Conservation (phyloP, 2,888 invertebrate species). For the Protodeltote pygarga region DNA sequence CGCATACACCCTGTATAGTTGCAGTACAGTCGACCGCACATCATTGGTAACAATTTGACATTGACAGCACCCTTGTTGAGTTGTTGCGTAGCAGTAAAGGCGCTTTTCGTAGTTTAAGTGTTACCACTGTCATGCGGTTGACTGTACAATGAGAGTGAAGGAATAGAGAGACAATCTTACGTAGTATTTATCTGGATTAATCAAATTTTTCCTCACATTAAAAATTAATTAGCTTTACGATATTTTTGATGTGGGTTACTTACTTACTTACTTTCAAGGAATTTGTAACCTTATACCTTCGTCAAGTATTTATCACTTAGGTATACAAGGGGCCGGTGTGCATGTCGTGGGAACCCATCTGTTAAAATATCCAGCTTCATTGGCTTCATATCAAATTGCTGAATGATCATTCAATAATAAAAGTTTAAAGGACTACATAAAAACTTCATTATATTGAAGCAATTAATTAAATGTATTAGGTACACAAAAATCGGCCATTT, state of each 20-base stretch:
- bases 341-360: conserved; percentile 49
- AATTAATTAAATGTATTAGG: conserved; percentile 29
- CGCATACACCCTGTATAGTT: too few relatives aligned
- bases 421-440: conserved; percentile 25
- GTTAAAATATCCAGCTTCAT: conserved; percentile 44
- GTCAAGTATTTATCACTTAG: conserved; percentile 19
- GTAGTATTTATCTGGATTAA: too few relatives aligned
- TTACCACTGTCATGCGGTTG: too few relatives aligned
- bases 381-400: conserved; percentile 57
- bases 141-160: too few relatives aligned
- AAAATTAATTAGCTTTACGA: not conserved
- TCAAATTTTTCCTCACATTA: conserved; percentile 1
- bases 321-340: conserved; percentile 21
- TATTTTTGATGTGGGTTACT: too few relatives aligned
- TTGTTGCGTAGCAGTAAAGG: too few relatives aligned
- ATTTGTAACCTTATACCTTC: conserved; percentile 37
- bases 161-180: too few relatives aligned
- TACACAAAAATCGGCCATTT: conserved; percentile 6
- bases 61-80: too few relatives aligned
- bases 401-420: conserved; percentile 32
- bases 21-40: too few relatives aligned
- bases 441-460: conserved; percentile 26
- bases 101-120: too few relatives aligned
- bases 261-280: conserved; percentile 28
- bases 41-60: too few relatives aligned